phyloP scores from a whole-genome alignment of 2,113 vertebrate species.

The Lutjanus erythropterus region DNA sequence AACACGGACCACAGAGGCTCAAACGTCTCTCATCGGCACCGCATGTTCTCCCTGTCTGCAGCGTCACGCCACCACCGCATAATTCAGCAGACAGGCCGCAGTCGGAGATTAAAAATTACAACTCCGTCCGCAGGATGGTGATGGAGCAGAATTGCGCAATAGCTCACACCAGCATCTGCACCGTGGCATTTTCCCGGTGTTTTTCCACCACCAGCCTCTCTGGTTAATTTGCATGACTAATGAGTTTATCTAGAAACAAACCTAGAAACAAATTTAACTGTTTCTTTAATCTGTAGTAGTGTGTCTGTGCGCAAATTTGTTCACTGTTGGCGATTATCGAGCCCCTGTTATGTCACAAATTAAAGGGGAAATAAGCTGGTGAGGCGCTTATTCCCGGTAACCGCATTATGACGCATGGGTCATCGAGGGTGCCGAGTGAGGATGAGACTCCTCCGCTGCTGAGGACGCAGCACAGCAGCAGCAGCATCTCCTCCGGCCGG shows the following conservation, averaged over 20 bases:
- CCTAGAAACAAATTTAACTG: no score
- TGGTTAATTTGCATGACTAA: slow-evolving; percentile 21
- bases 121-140: slow-evolving; percentile 48
- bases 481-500: slow-evolving; percentile 13
- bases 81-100: not conserved
- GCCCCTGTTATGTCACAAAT: slow-evolving; percentile 81
- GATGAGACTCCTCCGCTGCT: slow-evolving; percentile 56
- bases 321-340: slow-evolving; percentile 56
- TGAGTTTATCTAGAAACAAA: slow-evolving; percentile 12
- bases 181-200: slow-evolving; percentile 26
- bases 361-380: slow-evolving; percentile 78
- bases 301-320: slow-evolving; percentile 45
- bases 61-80: slow-evolving; percentile 50
- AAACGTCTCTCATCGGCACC: slow-evolving; percentile 7
- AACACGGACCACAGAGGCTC: not conserved
- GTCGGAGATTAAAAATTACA: slow-evolving; percentile 56
- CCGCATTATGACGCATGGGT: slow-evolving; percentile 89
- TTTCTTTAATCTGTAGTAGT: slow-evolving; percentile 53
- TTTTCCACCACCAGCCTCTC: slow-evolving; percentile 42
- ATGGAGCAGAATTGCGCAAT: slow-evolving; percentile 67
- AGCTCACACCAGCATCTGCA: slow-evolving; percentile 31
- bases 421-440: slow-evolving; percentile 63
- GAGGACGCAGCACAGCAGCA: slow-evolving; percentile 22
- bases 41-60: slow-evolving; percentile 38
- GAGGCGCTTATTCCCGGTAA: slow-evolving; percentile 82